Conservation (phyloP, 2,113 vertebrate genomes). For the Gallinago paraguaiae region DNA sequence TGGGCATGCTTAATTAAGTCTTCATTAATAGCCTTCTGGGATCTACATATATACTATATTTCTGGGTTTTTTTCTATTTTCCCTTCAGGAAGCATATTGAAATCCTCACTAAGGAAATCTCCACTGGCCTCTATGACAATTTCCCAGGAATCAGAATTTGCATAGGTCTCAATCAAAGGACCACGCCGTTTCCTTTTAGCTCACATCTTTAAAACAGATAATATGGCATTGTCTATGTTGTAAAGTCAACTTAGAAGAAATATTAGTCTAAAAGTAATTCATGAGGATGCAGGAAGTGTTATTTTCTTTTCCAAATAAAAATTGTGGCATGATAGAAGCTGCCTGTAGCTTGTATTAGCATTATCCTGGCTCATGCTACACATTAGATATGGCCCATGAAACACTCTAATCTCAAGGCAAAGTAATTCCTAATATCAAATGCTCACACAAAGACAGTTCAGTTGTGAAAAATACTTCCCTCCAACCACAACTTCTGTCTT, state of each 20-base stretch:
- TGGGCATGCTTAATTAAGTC: background rate
- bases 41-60: background rate
- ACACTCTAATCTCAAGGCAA: conserved; percentile 30
- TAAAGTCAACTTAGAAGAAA: background rate
- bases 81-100: background rate
- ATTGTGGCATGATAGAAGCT: background rate
- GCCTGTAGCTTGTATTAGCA: background rate
- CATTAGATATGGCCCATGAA: conserved; percentile 50
- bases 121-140: background rate
- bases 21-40: background rate
- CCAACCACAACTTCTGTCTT: background rate
- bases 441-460: conserved; percentile 4
- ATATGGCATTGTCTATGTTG: background rate
- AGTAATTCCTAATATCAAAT: conserved; percentile 18
- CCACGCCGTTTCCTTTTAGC: background rate
- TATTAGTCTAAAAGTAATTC: background rate
- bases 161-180: background rate
- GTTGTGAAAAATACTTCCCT: conserved; percentile 10
- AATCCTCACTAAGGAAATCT: background rate
- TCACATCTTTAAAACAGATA: background rate
- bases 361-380: background rate
- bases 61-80: background rate
- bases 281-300: background rate
- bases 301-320: background rate
- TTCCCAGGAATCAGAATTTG: background rate